Percentiles rank a stretch among this genome's conserved stretches.
Evolutionary conservation across 2,888 invertebrate species (phyloP).

Genomic region (Tenthredo distinguenda): DNA sequence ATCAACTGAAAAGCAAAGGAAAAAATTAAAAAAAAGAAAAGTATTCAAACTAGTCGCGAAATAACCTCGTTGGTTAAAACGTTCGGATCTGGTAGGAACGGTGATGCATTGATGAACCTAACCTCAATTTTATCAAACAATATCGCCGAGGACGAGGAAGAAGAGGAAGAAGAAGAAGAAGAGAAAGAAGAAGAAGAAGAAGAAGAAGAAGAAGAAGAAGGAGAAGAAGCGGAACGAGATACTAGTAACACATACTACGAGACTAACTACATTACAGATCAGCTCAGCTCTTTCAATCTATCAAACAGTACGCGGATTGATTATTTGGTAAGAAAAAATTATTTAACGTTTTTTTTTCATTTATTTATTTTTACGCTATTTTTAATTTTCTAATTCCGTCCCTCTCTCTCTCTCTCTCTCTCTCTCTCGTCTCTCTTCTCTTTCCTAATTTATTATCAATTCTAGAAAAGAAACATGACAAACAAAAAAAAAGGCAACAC

Average conservation of each 20-base stretch:
- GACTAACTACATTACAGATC: constrained; percentile 68
- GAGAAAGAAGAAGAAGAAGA: background rate
- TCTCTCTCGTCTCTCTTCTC: too few relatives aligned
- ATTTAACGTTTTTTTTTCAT: background rate
- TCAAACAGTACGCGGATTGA: constrained; percentile 62
- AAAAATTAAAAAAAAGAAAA: background rate
- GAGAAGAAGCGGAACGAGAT: background rate
- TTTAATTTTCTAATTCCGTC: background rate
- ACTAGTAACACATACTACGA: constrained; percentile 61
- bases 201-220: background rate
- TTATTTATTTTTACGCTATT: background rate
- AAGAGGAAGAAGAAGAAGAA: constrained; percentile 54
- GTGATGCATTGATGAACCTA: constrained; percentile 74
- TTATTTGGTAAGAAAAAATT: constrained; percentile 63
- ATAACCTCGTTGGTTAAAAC: background rate
- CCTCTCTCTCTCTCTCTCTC: background rate
- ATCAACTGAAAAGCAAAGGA: background rate
- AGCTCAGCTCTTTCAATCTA: constrained; percentile 68
- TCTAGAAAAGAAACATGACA: background rate
- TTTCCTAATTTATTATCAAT: background rate
- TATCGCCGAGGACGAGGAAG: constrained; percentile 67
- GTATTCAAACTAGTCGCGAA: background rate
- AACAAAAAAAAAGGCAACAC: too few relatives aligned
- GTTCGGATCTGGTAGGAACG: constrained; percentile 32
- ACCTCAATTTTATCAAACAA: constrained; percentile 69